phyloP scores from a whole-genome alignment of 2,113 vertebrate genomes.

The Chaetorhynchus papuensis region DNA sequence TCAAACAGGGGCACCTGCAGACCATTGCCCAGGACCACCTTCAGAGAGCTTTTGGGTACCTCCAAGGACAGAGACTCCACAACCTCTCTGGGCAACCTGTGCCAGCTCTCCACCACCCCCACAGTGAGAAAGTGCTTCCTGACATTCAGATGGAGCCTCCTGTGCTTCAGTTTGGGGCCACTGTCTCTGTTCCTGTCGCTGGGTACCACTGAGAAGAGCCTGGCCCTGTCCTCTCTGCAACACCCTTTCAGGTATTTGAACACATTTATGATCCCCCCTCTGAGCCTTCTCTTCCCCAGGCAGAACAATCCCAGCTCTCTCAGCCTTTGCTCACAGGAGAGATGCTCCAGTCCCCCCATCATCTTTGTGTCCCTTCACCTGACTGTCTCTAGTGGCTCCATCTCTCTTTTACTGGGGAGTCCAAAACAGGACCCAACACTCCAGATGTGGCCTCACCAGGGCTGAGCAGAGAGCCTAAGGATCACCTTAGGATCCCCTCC shows the following conservation, averaged over 20 bases:
- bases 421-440: not conserved
- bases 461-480: not conserved
- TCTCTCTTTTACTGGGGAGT: not conserved
- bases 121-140: not conserved
- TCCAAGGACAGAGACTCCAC: not conserved
- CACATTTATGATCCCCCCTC: no score
- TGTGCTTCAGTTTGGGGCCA: not conserved
- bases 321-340: not conserved
- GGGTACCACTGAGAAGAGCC: not conserved
- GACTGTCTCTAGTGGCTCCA: not conserved
- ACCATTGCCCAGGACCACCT: rapidly evolving
- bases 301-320: not conserved
- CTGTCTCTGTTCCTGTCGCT: not conserved
- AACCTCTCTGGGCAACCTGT: not conserved
- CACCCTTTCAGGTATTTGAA: not conserved
- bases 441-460: not conserved
- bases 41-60: not conserved
- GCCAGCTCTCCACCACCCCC: not conserved
- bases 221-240: not conserved
- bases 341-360: not conserved
- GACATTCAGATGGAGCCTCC: not conserved
- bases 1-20: not conserved
- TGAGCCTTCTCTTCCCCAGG: not conserved
- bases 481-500: not conserved
- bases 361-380: not conserved